Conservation (phyloP, 2,797 vertebrate species). For the Enteromius fasciolatus region DNA sequence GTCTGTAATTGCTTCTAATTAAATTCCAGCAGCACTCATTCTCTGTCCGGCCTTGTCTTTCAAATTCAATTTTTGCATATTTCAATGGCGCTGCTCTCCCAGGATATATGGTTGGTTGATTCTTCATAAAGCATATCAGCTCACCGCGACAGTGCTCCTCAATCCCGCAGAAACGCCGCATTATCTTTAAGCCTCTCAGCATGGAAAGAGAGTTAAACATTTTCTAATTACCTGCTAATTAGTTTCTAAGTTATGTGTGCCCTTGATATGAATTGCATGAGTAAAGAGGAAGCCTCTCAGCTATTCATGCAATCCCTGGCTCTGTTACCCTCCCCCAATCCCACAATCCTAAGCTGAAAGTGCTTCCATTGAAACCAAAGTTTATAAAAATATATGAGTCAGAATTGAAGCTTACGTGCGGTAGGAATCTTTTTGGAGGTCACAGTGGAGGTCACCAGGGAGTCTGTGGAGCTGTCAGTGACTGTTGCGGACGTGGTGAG, state of each 20-base stretch:
- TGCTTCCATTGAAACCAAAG: neutral
- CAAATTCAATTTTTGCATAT: constrained; percentile 68
- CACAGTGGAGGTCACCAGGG: neutral
- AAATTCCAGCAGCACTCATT: constrained; percentile 64
- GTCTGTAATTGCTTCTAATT: constrained; percentile 64
- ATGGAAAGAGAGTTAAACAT: constrained; percentile 58
- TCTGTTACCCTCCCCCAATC: constrained; percentile 18
- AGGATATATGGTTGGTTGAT: constrained; percentile 62
- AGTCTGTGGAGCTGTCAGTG: neutral
- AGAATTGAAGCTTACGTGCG: constrained; percentile 7
- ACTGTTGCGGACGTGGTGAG: neutral
- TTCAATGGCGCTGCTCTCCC: constrained; percentile 60
- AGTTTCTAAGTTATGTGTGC: constrained; percentile 60
- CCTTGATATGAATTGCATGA: constrained; percentile 56
- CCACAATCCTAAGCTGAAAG: constrained; percentile 2
- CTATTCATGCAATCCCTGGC: constrained; percentile 32
- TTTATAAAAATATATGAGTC: neutral
- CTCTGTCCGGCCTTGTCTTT: constrained; percentile 60
- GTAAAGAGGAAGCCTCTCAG: constrained; percentile 40
- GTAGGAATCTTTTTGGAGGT: neutral
- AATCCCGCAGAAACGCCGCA: constrained; percentile 50
- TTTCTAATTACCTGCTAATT: constrained; percentile 72
- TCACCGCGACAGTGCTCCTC: constrained; percentile 34
- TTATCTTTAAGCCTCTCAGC: constrained; percentile 56
- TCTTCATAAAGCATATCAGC: constrained; percentile 63